phyloP scores from a whole-genome alignment of 2,113 vertebrate genomes.

The Hydropotes inermis region DNA sequence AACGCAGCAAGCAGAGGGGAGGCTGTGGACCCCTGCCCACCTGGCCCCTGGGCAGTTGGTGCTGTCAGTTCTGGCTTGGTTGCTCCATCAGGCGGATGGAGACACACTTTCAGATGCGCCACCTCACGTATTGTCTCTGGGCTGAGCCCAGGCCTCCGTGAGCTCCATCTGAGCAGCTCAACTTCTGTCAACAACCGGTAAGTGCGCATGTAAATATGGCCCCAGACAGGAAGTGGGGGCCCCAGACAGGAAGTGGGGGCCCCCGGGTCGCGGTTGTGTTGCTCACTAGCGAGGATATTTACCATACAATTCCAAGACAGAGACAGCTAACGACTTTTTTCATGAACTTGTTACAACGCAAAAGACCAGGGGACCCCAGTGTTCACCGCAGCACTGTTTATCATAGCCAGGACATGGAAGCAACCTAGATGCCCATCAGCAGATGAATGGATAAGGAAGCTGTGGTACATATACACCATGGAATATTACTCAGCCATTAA shows the following conservation, averaged over 20 bases:
- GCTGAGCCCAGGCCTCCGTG: conserved; percentile 86
- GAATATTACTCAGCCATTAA: no score
- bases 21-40: conserved; percentile 72
- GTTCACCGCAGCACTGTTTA: no score
- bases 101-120: conserved; percentile 83
- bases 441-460: no score
- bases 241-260: conserved; percentile 89
- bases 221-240: conserved; percentile 87
- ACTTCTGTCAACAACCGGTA: conserved; percentile 90
- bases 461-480: no score
- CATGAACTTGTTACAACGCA: conserved; percentile 83
- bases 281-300: conserved; percentile 80
- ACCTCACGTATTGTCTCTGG: conserved; percentile 89
- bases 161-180: conserved; percentile 86
- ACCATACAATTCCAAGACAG: conserved; percentile 86
- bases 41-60: conserved; percentile 88
- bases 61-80: conserved; percentile 88
- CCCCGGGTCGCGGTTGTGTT: conserved; percentile 83
- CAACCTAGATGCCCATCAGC: no score
- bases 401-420: no score
- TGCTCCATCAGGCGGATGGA: conserved; percentile 87
- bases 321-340: conserved; percentile 83
- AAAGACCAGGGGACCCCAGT: conserved; percentile 75
- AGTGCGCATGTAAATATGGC: conserved; percentile 89
- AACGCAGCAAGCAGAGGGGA: conserved; percentile 79